A percentile compares a stretch with the other conserved stretches of the same genome.
Evolutionary conservation across 2,797 vertebrate species (phyloP).

Genomic region (Spinus pinus): DNA sequence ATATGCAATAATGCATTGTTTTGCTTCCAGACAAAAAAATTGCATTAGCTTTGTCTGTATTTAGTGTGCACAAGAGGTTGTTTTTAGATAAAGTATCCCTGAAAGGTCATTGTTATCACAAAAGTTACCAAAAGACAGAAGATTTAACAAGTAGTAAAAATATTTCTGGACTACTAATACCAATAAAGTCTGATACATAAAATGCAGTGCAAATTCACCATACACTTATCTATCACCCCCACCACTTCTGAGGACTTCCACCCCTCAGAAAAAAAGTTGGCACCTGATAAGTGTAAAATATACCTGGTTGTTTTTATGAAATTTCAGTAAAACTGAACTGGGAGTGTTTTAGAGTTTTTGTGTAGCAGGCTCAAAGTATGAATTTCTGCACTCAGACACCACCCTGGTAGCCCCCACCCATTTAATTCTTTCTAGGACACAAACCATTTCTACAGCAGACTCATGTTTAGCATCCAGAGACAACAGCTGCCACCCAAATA

Average conservation of each 20-base stretch:
- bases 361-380: slow-evolving; percentile 30
- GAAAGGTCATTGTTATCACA: slow-evolving; percentile 73
- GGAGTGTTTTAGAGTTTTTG: slow-evolving; percentile 10
- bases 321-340: slow-evolving; percentile 6
- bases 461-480: slow-evolving; percentile 16
- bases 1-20: slow-evolving; percentile 52
- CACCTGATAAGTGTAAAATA: slow-evolving; percentile 56
- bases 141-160: slow-evolving; percentile 66
- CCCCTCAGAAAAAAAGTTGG: slow-evolving; percentile 34
- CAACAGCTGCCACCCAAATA: slow-evolving; percentile 36
- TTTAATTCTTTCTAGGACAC: neutral
- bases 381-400: neutral
- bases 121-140: slow-evolving; percentile 73
- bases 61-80: slow-evolving; percentile 57
- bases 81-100: slow-evolving; percentile 73
- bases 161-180: slow-evolving; percentile 36
- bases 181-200: slow-evolving; percentile 29
- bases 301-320: slow-evolving; percentile 36
- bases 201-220: slow-evolving; percentile 63
- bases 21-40: slow-evolving; percentile 36
- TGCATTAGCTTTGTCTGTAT: slow-evolving; percentile 47
- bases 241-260: neutral
- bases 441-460: neutral
- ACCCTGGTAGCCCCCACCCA: neutral
- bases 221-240: slow-evolving; percentile 33